Evolutionary conservation across 1,140 invertebrate species (phyloP), one percentile per base, ranked within the genome.

Genomic region (Globodera rostochiensis): DNA sequence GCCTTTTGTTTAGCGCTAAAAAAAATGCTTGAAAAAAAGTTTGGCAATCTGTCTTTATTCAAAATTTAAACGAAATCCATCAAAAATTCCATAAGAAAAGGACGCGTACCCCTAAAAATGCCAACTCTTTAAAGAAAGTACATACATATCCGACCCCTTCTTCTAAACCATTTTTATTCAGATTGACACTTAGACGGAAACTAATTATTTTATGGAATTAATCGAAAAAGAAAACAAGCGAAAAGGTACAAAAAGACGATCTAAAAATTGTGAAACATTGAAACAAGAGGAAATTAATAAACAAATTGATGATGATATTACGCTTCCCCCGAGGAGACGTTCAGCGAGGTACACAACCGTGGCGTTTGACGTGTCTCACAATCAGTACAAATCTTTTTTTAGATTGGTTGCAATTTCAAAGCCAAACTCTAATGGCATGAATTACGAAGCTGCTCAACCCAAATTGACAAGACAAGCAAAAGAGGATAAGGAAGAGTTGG

Each of bases 221-320:
- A 71, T 71, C 1, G 69, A 45, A 4, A 45, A 71, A 71, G 69
- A 71, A 47, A 71, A 9, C 6, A 71, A 71, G 25, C 21, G 46
- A 36, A 71, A 71, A 71, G 46, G 69, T 47, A 71, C 36, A 71
- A 71, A 71, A 71, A 71, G 69, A 69, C 50, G 50, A 64, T 64
- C 57, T 6, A 64, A 64, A 64, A 19, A 64, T 64, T 4, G 13
- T 5, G 57, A 64, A 64, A 64, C 57, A 19, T 64, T 19, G 57
- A 64, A 64, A 64, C 11, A 19, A 64, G 19, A 19, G 6, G 57
- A 64, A 19, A n/a, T 6, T 7, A 71, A 36, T 6, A 71, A 71
- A 13, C 21, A 71, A 36, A 71, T 13, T 71, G 46, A 71, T 6
- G 69, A 45, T 45, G 25, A 47, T 1, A 19, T 45, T 71, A 71